Evolutionary conservation across 2,888 invertebrate species (phyloP).

Genomic region (Ophraella communa): DNA sequence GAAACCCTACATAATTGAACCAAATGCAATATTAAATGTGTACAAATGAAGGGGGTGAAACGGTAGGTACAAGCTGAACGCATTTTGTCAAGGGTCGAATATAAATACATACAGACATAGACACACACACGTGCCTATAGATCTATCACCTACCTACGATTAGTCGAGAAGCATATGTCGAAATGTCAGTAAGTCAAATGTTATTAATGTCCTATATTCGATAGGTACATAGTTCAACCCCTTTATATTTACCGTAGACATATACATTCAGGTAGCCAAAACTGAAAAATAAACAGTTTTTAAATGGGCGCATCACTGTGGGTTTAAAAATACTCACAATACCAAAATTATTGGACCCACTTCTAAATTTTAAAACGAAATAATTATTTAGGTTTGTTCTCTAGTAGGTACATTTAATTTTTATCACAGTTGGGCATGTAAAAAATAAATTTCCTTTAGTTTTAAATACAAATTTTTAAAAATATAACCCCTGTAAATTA

Average conservation of each 20-base stretch:
- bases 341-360: no score
- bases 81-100: slow-evolving; percentile 30
- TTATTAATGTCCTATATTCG: slow-evolving; percentile 36
- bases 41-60: slow-evolving; percentile 42
- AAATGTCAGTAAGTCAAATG: slow-evolving; percentile 37
- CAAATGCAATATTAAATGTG: slow-evolving; percentile 29
- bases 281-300: not conserved
- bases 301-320: not conserved
- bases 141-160: slow-evolving; percentile 48
- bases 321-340: no score
- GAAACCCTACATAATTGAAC: slow-evolving; percentile 19
- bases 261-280: not conserved
- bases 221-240: slow-evolving; percentile 16
- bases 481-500: no score
- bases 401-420: no score
- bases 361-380: no score
- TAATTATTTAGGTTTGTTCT: no score
- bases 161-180: slow-evolving; percentile 49
- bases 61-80: slow-evolving; percentile 7
- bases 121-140: slow-evolving; percentile 41
- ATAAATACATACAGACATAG: no score
- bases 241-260: slow-evolving; percentile 1
- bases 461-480: no score
- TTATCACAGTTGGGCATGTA: no score
- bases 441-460: no score